phyloP scores from a whole-genome alignment of 2,797 vertebrate species.

The Xyrichtys novacula region DNA sequence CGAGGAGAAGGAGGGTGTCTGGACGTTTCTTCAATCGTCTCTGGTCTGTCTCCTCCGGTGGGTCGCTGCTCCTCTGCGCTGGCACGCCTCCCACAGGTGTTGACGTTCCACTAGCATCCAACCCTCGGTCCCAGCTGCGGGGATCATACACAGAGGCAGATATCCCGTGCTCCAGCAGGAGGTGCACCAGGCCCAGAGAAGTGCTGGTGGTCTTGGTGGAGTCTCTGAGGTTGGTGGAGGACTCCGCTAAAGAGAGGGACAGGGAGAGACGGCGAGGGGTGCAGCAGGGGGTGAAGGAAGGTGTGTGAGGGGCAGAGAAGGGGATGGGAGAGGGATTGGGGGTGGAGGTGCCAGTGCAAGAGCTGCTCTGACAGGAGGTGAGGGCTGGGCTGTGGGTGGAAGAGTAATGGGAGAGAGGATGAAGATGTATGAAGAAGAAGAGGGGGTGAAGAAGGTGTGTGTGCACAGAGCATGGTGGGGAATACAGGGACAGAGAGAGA shows the following conservation, averaged over 20 bases:
- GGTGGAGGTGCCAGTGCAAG: conserved; percentile 49
- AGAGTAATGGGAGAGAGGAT: neutral
- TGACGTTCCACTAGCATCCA: conserved; percentile 70
- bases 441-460: neutral
- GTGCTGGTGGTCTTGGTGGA: conserved; percentile 97
- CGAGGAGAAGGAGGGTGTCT: conserved; percentile 52
- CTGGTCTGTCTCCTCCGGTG: conserved; percentile 2
- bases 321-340: conserved; percentile 80
- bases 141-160: conserved; percentile 95
- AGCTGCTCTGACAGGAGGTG: conserved; percentile 67
- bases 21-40: conserved; percentile 44
- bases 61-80: neutral
- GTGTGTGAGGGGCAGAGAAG: conserved; percentile 86
- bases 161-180: conserved; percentile 94
- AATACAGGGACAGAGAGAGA: conserved; percentile 23
- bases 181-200: conserved; percentile 93
- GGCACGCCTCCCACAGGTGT: conserved; percentile 51
- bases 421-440: neutral
- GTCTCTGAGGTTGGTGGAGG: conserved; percentile 95
- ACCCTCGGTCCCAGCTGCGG: conserved; percentile 90
- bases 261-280: conserved; percentile 95
- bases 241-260: conserved; percentile 93
- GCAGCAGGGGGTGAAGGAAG: conserved; percentile 92
- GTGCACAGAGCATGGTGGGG: neutral
- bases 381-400: conserved; percentile 82